Evolutionary conservation across 2,113 vertebrate species (phyloP).

Genomic region (Bubalus kerabau): DNA sequence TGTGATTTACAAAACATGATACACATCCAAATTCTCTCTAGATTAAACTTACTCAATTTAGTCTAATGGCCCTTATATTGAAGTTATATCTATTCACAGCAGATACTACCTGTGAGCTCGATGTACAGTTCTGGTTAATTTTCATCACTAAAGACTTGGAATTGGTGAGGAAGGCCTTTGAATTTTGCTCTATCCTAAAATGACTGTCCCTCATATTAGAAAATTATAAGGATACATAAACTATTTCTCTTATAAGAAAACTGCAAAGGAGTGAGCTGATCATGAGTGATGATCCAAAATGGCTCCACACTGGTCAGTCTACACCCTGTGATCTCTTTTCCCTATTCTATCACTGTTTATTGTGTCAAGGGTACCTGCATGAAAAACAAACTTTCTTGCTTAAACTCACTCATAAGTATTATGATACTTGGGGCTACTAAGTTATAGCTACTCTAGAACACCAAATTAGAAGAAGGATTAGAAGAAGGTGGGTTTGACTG

Average conservation of each 20-base stretch:
- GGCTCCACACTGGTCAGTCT: not conserved
- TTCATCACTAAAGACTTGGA: slow-evolving; percentile 56
- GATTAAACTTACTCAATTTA: slow-evolving; percentile 71
- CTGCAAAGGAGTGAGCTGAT: not conserved
- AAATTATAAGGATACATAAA: slow-evolving; percentile 1
- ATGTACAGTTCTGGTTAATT: slow-evolving; percentile 43
- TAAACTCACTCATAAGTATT: not conserved
- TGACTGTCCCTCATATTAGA: not conserved
- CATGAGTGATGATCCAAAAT: not conserved
- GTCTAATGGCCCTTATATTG: slow-evolving; percentile 67
- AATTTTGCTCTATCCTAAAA: slow-evolving; percentile 5
- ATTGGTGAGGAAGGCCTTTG: not conserved
- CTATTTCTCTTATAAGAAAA: not conserved
- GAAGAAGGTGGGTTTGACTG: not conserved
- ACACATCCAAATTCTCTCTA: slow-evolving; percentile 65
- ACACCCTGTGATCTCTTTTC: not conserved
- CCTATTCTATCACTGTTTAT: not conserved
- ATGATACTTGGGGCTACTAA: not conserved
- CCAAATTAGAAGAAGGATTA: not conserved
- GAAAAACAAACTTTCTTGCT: not conserved
- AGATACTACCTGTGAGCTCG: slow-evolving; percentile 58
- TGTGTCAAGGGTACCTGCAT: not conserved
- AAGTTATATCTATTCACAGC: slow-evolving; percentile 62
- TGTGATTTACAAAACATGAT: slow-evolving; percentile 62
- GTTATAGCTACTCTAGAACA: not conserved